These are phyloP conservation scores for Aphelinus certus DNA, from an alignment of 1,140 invertebrate genomes.

Conservation along the genomic window DNA sequence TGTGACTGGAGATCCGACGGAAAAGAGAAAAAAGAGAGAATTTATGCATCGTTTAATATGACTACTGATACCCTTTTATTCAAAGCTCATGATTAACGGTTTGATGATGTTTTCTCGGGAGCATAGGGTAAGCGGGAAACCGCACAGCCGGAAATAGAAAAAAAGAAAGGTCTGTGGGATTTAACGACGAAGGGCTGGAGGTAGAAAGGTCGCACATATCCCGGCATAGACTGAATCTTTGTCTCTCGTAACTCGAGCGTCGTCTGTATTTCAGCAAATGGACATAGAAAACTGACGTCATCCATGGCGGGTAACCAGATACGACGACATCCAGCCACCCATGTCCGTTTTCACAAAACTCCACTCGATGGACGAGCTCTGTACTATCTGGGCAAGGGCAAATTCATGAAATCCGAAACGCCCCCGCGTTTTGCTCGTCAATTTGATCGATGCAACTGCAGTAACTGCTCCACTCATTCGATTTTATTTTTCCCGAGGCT, in stretches of 20 bases:
- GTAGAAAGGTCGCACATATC: conserved; percentile 18
- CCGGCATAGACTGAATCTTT: conserved; percentile 44
- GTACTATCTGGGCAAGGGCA: neutral
- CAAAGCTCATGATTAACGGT: conserved; percentile 20
- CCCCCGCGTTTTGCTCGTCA: neutral
- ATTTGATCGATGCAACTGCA: too few species aligned
- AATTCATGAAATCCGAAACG: conserved; percentile 18
- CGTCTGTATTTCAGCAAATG: conserved; percentile 20
- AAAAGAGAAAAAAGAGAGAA: neutral
- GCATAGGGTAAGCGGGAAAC: neutral
- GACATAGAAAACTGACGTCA: neutral
- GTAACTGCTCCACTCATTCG: too few species aligned
- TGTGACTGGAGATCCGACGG: too few species aligned
- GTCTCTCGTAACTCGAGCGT: conserved; percentile 37
- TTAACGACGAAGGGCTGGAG: too few species aligned
- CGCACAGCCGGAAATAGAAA: neutral
- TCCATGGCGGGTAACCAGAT: neutral
- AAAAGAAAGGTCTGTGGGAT: neutral
- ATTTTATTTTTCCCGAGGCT: too few species aligned
- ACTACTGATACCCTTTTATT: neutral
- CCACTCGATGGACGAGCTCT: neutral
- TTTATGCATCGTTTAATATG: conserved; percentile 6
- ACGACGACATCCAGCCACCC: neutral
- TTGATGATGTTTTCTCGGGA: neutral
- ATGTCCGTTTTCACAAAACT: conserved; percentile 14